Evolutionary conservation across 1,140 invertebrate genomes (phyloP).

Genomic region (Ganaspis sp.): DNA sequence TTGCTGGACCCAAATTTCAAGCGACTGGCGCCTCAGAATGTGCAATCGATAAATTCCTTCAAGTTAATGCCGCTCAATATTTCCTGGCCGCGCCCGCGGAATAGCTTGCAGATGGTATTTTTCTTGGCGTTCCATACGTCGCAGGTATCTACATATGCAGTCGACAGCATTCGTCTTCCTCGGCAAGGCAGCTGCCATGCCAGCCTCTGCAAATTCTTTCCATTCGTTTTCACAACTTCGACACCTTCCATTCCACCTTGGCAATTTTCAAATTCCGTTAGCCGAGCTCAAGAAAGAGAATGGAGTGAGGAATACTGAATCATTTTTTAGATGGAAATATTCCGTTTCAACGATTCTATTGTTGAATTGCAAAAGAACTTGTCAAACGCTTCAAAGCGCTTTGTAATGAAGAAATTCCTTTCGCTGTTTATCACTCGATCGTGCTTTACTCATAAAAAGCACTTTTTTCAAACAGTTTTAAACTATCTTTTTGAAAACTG

Average conservation of each 20-base stretch:
- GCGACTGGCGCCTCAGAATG: not conserved
- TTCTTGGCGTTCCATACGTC: conserved; percentile 16
- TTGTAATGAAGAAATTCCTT: conserved; percentile 2
- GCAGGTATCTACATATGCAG: conserved; percentile 15
- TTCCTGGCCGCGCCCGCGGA: not conserved
- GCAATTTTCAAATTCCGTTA: not conserved
- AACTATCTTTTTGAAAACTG: too few species aligned
- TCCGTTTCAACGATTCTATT: conserved; percentile 1
- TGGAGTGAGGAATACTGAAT: not conserved
- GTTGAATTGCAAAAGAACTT: conserved; percentile 9
- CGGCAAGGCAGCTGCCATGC: not conserved
- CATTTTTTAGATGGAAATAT: not conserved
- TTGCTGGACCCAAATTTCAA: conserved; percentile 3
- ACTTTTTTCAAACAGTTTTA: too few species aligned
- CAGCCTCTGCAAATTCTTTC: conserved; percentile 3
- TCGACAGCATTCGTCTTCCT: not conserved
- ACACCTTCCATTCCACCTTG: conserved; percentile 9
- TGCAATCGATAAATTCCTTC: conserved; percentile 23
- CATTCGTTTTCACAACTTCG: conserved; percentile 12
- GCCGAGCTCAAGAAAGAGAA: not conserved
- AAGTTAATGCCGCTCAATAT: conserved; percentile 9
- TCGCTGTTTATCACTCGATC: too few species aligned
- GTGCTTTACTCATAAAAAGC: too few species aligned
- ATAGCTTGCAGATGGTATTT: conserved; percentile 13
- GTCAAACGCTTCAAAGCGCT: not conserved